Base-by-base conservation (phyloP, 2,797 vertebrate species). In the Meda fulgida region DNA sequence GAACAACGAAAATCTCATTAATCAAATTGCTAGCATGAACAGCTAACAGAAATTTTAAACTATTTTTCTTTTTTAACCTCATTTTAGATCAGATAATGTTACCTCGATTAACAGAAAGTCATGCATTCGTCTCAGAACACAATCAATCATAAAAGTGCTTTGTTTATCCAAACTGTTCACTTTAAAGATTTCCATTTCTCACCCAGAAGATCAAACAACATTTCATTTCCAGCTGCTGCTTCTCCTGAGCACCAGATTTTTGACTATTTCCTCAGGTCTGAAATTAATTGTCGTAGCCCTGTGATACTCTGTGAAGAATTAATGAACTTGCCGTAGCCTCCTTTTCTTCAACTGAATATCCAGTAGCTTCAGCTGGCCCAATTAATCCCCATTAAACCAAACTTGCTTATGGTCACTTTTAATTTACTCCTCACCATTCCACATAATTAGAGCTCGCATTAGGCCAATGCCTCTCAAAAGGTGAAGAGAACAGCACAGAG, bases 361-460 rank as follows among this genome's bases (percentile, higher is more conserved):
- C 80, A 89, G 78, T 36, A 89, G n/a, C 46, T 92, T 91, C 84
- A 90, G 90, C 87, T 89, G 80, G 71, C 86, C 88, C 77, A 92
- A 89, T 92, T 92, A 92, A 87, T 86, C 89, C 90, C 46, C 70
- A 93, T 93, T 92, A 91, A 86, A 89, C 73, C 87, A 85, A 85
- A 78, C 80, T 81, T 90, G 86, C 89, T 92, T 83, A 84, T 91
- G 92, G 91, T 94, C 92, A 93, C 88, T 91, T 92, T 92, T 86
- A 90, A 94, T 93, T 93, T 31, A 84, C 89, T 92, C 87, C 84
- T 88, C 75, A 38, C 90, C 78, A 87, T 92, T 91, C 89, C 78
- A 80, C 82, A 51, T 93, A 93, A 94, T 93, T 92, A 93, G 71
- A 85, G 82, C 85, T 85, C 80, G 81, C 87, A 89, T 91, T 92